Base-by-base conservation (phyloP, 2,888 invertebrate species). In the Strigamia maritima region DNA sequence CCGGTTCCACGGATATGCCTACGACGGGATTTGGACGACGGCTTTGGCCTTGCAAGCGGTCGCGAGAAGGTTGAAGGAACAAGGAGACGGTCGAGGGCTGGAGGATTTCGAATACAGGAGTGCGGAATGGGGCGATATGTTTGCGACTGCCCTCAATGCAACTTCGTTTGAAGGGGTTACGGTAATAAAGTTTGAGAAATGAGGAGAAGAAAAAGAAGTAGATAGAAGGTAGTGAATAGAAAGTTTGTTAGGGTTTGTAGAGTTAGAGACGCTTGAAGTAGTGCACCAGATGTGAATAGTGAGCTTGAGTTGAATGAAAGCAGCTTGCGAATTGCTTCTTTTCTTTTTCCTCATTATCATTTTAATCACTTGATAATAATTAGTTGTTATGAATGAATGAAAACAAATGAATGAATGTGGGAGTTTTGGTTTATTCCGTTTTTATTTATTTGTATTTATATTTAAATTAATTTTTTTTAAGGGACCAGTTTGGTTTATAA, bases 21-120 rank as follows among this genome's bases (percentile, higher is more conserved):
- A 98, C 86, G 98, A 99, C 86, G 98, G 96, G 2, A 94, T 99
- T 82, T 98, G 98, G 98, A 95, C 97, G 0, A 94, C 98, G 82
- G 98, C 98, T 0, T 87, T 96, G 81, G 98, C 98, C 0, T 93
- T 99, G 81, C 94, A 82, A 44, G 76, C 75, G 7, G 81, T 80
- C 78, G 31, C 76, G 79, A 28, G 75, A 24, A 22, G 65, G 26
- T 78, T 82, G 26, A 40, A 74, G n/a, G 75, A 78, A 31, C 75
- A 65, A 49, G 81, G 80, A 40, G 81, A 79, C 24, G 24, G 44
- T 6, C 79, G 78, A 26, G 80, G 80, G 3, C 79, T 83, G 22
- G 70, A 79, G 75, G 82, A 82, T 79, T 82, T 82, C 79, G 79
- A 79, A 78, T 82, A 81, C 79, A 40, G 79, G 22, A 75, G 95